Base-by-base conservation (phyloP, 2,113 vertebrate genomes). In the Saguinus imperator region DNA sequence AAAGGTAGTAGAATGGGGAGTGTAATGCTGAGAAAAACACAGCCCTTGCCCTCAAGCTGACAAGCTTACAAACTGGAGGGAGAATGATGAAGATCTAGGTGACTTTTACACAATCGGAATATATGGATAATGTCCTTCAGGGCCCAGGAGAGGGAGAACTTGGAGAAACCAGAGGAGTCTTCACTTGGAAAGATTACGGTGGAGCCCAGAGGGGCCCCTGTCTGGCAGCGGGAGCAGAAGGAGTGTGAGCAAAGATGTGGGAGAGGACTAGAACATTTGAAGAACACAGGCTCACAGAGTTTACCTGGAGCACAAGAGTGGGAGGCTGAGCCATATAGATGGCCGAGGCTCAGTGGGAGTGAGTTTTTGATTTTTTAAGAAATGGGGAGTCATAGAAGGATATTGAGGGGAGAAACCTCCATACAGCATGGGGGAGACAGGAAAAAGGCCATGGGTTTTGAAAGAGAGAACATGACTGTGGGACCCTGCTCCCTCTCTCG, bases 381-480 rank as follows among this genome's bases (percentile, higher is more conserved):
- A 16, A 88, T 6, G 21, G 45, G 13, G 80, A 84, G 32, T 73
- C 75, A 27, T 0, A 43, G 52, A 8, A 68, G 52, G 40, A 18
- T 35, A 21, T 25, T 1, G 32, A 37, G 55, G 58, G n/a, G 23
- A 40, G 8, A 12, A 75, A 11, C 20, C 43, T 29, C 20, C 40
- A 23, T 0, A 14, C 0, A 61, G 25, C 45, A 5, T 8, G 43
- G 11, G 29, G 17, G 75, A 43, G 14, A 45, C 14, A 3, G 12
- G 12, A 0, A 55, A 57, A n/a, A 37, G 29, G 88, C 86, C 13
- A 3, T 16, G 66, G 68, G 8, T 32, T 77, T 52, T 29, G 10
- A 52, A 87, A n/a, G 55, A 40, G 52, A 37, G 27, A 61, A 27
- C 3, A 6, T 0, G n/a, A 25, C 1, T 0, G 6, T 35, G 35